Percentiles rank a stretch among this genome's conserved stretches.
Evolutionary conservation across 2,888 invertebrate species (phyloP).

Genomic region (Pristionchus mayeri): DNA sequence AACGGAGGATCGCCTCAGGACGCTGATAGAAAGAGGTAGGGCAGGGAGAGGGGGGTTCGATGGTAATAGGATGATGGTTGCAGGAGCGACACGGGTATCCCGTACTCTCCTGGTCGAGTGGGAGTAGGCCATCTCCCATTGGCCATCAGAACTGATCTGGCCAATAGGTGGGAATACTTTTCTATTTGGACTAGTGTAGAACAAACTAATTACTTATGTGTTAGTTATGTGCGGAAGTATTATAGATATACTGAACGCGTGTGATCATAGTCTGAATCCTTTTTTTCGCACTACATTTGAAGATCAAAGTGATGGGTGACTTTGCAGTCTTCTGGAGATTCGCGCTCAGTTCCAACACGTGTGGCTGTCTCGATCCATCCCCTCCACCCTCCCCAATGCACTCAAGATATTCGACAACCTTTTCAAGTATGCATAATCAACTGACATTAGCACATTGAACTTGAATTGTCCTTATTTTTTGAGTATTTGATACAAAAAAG

Average conservation of each 20-base stretch:
- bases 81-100: constrained; percentile 50
- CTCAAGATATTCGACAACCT: constrained; percentile 74
- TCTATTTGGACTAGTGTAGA: too few species aligned
- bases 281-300: too few species aligned
- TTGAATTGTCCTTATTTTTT: too few species aligned
- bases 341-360: constrained; percentile 73
- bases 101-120: constrained; percentile 77
- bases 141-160: constrained; percentile 82
- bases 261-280: too few species aligned
- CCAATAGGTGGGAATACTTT: constrained; percentile 81
- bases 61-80: neutral
- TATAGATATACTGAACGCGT: too few species aligned
- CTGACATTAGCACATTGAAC: too few species aligned
- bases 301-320: too few species aligned
- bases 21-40: constrained; percentile 49
- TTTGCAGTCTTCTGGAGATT: constrained; percentile 67
- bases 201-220: too few species aligned
- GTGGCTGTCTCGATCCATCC: constrained; percentile 72
- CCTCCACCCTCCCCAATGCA: constrained; percentile 72
- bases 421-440: constrained; percentile 56
- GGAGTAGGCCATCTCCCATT: constrained; percentile 82
- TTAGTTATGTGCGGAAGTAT: too few species aligned
- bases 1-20: constrained; percentile 32
- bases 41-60: neutral
- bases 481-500: neutral